These are phyloP conservation scores for Idaea dimidiata DNA, from an alignment of 2,888 invertebrate genomes.

Conservation along the genomic window DNA sequence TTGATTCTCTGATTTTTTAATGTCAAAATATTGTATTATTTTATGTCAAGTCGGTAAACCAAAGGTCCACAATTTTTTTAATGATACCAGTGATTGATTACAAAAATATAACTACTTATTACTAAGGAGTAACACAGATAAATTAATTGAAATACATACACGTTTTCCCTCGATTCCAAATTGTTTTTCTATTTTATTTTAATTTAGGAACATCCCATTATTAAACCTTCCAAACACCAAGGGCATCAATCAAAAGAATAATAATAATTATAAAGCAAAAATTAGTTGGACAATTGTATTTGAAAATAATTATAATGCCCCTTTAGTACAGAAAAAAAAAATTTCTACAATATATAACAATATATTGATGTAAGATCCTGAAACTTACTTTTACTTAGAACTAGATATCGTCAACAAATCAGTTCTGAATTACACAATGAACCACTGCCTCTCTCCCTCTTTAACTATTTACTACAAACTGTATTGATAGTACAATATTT, in stretches of 20 bases:
- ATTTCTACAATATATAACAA: conserved; percentile 30
- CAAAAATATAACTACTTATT: conserved; percentile 74
- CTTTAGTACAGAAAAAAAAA: conserved; percentile 39
- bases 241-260: conserved; percentile 8
- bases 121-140: conserved; percentile 62
- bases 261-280: neutral
- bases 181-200: conserved; percentile 33
- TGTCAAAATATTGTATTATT: conserved; percentile 25
- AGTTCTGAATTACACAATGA: conserved; percentile 60
- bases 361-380: conserved; percentile 42
- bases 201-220: conserved; percentile 56
- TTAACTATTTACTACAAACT: conserved; percentile 39
- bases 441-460: conserved; percentile 34
- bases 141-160: conserved; percentile 57
- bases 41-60: neutral
- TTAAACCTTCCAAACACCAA: conserved; percentile 32
- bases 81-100: conserved; percentile 56
- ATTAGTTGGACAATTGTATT: conserved; percentile 11
- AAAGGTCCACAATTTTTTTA: conserved; percentile 10
- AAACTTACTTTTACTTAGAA: conserved; percentile 63
- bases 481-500: conserved; percentile 16
- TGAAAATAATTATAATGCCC: conserved; percentile 36
- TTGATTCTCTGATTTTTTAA: conserved; percentile 32
- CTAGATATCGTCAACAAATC: conserved; percentile 66
- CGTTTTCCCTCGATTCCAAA: conserved; percentile 44